phyloP scores from a whole-genome alignment of 2,113 vertebrate genomes.

The Acanthisitta chloris region DNA sequence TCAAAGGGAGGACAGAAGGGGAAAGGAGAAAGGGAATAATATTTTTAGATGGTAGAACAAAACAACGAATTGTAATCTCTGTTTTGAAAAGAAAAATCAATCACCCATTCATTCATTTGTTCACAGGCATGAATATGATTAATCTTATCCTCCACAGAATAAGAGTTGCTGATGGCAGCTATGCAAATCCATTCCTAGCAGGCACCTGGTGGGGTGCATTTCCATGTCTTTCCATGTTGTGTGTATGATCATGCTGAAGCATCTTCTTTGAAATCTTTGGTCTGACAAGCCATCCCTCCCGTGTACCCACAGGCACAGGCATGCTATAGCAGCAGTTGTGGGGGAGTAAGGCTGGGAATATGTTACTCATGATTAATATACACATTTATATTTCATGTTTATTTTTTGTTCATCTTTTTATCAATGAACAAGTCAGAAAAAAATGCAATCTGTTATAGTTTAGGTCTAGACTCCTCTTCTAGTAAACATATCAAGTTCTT shows the following conservation, averaged over 20 bases:
- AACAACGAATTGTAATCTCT: background rate
- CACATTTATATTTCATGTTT: background rate
- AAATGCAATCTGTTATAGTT: background rate
- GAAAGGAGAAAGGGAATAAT: background rate
- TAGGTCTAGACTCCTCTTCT: background rate
- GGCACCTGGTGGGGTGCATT: background rate
- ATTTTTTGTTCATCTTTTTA: background rate
- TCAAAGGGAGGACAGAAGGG: background rate
- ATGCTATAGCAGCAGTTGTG: background rate
- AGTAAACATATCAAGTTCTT: background rate
- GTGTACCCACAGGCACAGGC: background rate
- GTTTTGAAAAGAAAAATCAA: background rate
- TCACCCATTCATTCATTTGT: background rate
- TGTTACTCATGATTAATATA: background rate
- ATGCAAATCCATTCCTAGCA: background rate
- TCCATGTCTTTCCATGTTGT: background rate
- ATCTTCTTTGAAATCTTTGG: background rate
- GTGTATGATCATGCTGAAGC: background rate
- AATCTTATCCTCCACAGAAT: background rate
- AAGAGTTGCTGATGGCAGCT: background rate
- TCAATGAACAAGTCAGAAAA: background rate
- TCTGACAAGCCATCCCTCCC: background rate
- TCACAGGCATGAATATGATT: background rate
- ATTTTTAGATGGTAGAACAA: background rate
- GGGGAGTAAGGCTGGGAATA: background rate